Base-by-base conservation (phyloP, 1,140 invertebrate genomes). In the Hypothenemus hampei region DNA sequence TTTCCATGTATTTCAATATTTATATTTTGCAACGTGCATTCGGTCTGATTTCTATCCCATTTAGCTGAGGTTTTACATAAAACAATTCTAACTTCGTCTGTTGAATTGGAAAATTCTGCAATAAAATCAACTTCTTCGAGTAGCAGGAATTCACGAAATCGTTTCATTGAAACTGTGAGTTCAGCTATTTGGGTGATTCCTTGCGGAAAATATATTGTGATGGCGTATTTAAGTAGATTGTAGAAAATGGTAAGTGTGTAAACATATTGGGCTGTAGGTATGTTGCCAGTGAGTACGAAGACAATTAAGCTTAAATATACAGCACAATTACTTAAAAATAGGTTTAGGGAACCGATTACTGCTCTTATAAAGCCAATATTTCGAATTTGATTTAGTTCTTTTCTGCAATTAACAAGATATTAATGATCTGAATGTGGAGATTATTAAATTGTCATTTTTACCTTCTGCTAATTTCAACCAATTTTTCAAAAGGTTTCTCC, bases 241-340 rank as follows among this genome's bases (percentile, higher is more conserved):
- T 85, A 88, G 66, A 82, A 87, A 11, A 84, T 80, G 21, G 79
- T 81, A 29, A 84, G 71, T 8, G 81, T 75, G 61, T 83, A 85
- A n/a, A 91, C 85, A 69, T 87, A 84, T 66, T 89, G 81, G 4
- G 85, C 81, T 26, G 77, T 80, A 22, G 89, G 80, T 18, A 74
- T 68, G 56, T 85, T 70, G 19, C 83, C 83, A n/a, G 82, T 73
- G 3, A 87, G 71, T 24, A 91, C 82, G 61, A 82, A 91, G 6
- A 83, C 77, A 15, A 89, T 64, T 53, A 93, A 77, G 5, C 84
- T 87, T 47, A 87, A 72, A 65, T 91, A 91, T 33, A 91, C 77
- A 13, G 87, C 82, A 11, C 89, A 73, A 61, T 87, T 81, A 0
- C 86, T 80, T 19, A 82, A 76, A 62, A 85, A 87, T 66, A 83